phyloP scores from a whole-genome alignment of 2,888 invertebrate species.

The Thera britannica region DNA sequence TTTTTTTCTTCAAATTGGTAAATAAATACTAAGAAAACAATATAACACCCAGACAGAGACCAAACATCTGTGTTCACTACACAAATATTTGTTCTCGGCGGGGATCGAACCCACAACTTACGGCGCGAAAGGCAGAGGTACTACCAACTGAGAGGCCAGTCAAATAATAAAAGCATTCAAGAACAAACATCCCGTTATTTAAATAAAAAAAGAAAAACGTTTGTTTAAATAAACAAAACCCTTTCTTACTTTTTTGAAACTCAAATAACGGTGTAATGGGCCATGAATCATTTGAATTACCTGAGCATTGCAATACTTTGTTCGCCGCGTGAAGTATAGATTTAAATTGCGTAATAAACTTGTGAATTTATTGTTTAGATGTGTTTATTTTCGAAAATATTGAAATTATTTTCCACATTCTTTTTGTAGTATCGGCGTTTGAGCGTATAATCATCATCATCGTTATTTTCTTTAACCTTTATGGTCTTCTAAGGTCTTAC shows the following conservation, averaged over 20 bases:
- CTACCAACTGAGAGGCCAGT: too few relatives aligned
- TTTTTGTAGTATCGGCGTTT: slow-evolving; percentile 1
- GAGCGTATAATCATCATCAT: too few relatives aligned
- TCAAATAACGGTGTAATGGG: slow-evolving; percentile 70
- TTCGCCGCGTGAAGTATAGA: slow-evolving; percentile 54
- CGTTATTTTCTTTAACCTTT: too few relatives aligned
- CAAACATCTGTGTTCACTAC: too few relatives aligned
- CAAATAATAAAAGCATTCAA: neutral
- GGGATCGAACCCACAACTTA: too few relatives aligned
- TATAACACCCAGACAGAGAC: too few relatives aligned
- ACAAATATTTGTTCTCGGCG: too few relatives aligned
- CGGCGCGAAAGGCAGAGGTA: too few relatives aligned
- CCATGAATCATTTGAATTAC: slow-evolving; percentile 69
- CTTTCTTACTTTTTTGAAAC: slow-evolving; percentile 54
- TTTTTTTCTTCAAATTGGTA: too few relatives aligned
- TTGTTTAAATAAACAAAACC: slow-evolving; percentile 31
- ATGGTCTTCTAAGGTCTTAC: too few relatives aligned
- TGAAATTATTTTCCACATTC: slow-evolving; percentile 7
- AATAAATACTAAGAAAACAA: too few relatives aligned
- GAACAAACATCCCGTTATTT: slow-evolving; percentile 3
- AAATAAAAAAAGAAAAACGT: slow-evolving; percentile 18
- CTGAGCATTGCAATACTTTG: slow-evolving; percentile 65
- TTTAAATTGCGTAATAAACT: slow-evolving; percentile 53
- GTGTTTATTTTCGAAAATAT: slow-evolving; percentile 34
- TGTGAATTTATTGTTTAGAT: slow-evolving; percentile 41